Base-by-base conservation (phyloP, 2,113 vertebrate genomes). In the Penelope pileata region DNA sequence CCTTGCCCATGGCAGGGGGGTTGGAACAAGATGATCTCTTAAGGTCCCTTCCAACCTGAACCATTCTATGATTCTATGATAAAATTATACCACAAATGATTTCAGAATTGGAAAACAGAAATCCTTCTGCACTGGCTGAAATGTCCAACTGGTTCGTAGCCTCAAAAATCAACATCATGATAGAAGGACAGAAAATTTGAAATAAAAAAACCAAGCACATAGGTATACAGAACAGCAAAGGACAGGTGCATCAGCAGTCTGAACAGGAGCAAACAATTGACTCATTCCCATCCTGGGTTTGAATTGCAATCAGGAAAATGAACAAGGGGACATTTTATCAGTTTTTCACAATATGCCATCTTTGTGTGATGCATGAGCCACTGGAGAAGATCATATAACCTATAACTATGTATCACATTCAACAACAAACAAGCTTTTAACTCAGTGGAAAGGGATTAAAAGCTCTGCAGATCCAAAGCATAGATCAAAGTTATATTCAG, bases 261-360 rank as follows among this genome's bases (percentile, higher is more conserved):
- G 69, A 67, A 54, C 88, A 76, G 53, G 12, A 88, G 47, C 5
- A 0, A 83, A 56, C 1, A 1, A 90, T 1, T 19, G 29, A 92
- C 83, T 93, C 21, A 29, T 30, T 30, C 59, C 38, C 63, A 12
- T 12, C 69, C 72, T 72, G 60, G 80, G 38, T 73, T 56, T 78
- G 58, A 78, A 76, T 34, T 81, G 67, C 83, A 93, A 70, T 40
- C 56, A 54, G 38, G 30, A 80, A 92, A 93, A 89, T 0, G 66
- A 95, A 92, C 84, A 92, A 93, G 95, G 77, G 76, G 77, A 83
- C 69, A 86, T 94, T 94, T 93, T 90, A 94, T 83, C 73, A 43
- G 72, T 45, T 72, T 79, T 72, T 95, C 86, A 85, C 73, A 74
- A 79, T 45, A 43, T 69, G 29, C 51, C 59, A 72, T 87, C 76